Conservation (phyloP, 2,888 invertebrate genomes). For the Timema cristinae region DNA sequence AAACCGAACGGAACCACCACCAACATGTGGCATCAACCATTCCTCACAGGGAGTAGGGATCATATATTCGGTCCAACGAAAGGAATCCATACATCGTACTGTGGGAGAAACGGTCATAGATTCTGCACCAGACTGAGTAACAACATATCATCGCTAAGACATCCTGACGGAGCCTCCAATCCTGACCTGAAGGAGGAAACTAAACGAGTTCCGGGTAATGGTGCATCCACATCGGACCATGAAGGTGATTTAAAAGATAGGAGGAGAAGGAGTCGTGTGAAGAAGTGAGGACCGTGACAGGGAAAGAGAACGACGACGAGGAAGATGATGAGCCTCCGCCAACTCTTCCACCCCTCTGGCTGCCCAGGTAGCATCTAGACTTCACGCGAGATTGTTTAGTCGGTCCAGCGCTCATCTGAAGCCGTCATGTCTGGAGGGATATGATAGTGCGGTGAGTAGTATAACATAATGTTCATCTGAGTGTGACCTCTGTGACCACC, state of each 20-base stretch:
- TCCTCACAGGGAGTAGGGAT: constrained; percentile 4
- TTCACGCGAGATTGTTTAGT: constrained; percentile 22
- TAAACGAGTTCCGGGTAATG: constrained; percentile 59
- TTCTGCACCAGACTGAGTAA: constrained; percentile 15
- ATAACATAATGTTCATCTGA: too few species aligned
- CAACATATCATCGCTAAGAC: constrained; percentile 69
- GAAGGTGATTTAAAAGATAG: constrained; percentile 42
- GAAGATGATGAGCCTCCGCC: constrained; percentile 27
- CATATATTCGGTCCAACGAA: not conserved
- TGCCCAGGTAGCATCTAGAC: constrained; percentile 43
- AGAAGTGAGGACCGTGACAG: constrained; percentile 41
- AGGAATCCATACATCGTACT: constrained; percentile 3
- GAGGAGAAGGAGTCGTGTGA: constrained; percentile 7
- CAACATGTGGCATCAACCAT: constrained; percentile 9
- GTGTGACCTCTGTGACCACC: too few species aligned
- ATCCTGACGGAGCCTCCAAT: constrained; percentile 91
- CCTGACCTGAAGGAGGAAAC: constrained; percentile 75
- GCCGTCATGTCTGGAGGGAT: not conserved
- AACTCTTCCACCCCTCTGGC: constrained; percentile 38
- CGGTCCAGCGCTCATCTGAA: not conserved
- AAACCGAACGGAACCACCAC: constrained; percentile 13
- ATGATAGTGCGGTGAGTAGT: not conserved
- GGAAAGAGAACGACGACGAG: constrained; percentile 42
- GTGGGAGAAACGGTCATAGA: constrained; percentile 11
- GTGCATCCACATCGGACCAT: constrained; percentile 58